Evolutionary conservation across 1,140 invertebrate species (phyloP).

Genomic region (Oreohelix idahoensis): DNA sequence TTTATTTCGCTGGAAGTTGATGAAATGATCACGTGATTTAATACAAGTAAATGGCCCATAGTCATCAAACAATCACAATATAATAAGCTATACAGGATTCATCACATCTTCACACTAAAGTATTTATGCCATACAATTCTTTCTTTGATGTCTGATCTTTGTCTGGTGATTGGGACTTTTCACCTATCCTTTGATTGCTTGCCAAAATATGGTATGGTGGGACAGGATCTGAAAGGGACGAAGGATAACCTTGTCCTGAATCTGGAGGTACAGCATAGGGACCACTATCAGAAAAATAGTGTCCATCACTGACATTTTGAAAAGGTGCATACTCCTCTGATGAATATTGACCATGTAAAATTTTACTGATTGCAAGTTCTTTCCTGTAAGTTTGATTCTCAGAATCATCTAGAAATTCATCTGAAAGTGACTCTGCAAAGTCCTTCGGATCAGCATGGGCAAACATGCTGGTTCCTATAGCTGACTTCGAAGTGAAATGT

Average conservation of each 20-base stretch:
- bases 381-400: slow-evolving; percentile 10
- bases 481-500: not conserved
- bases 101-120: slow-evolving; percentile 19
- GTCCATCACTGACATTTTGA: not conserved
- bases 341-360: not conserved
- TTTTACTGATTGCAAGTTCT: not conserved
- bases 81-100: too few species aligned
- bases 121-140: slow-evolving; percentile 20
- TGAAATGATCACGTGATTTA: too few species aligned
- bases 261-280: slow-evolving; percentile 7
- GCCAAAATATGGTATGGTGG: not conserved
- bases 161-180: not conserved
- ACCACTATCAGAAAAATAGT: not conserved
- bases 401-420: slow-evolving; percentile 11
- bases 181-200: not conserved
- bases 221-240: not conserved
- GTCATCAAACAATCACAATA: too few species aligned
- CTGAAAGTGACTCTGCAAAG: not conserved
- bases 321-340: not conserved
- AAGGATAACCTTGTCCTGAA: not conserved
- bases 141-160: slow-evolving; percentile 32
- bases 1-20: too few species aligned
- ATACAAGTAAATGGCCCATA: too few species aligned
- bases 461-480: slow-evolving; percentile 1
- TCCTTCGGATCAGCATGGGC: slow-evolving; percentile 15